Percentiles rank a stretch among this genome's conserved stretches.
These are phyloP conservation scores for Picus viridis DNA, from an alignment of 2,797 vertebrate genomes.

Conservation along the genomic window DNA sequence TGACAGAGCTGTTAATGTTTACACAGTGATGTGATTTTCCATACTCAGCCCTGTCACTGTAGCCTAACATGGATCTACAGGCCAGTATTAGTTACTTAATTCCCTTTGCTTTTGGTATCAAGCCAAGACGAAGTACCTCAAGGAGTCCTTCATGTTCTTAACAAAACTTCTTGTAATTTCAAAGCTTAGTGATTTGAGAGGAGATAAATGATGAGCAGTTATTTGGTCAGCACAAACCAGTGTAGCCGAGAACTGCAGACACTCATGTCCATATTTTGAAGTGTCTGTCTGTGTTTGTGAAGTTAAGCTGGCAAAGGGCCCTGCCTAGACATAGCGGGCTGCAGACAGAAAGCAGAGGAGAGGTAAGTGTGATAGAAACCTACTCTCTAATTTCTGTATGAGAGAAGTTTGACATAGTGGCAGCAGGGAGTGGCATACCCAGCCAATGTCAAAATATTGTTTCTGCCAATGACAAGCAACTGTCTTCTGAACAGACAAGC, in stretches of 20 bases:
- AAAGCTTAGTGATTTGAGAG: not conserved
- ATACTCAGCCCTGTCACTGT: not conserved
- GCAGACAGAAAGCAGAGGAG: not conserved
- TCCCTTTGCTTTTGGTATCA: not conserved
- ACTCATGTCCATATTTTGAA: not conserved
- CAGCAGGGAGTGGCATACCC: not conserved
- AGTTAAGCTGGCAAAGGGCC: not conserved
- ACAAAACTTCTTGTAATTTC: not conserved
- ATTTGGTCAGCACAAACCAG: not conserved
- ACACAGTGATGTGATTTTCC: not conserved
- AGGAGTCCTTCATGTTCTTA: not conserved
- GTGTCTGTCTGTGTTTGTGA: not conserved
- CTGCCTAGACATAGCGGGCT: not conserved
- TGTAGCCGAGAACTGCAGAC: not conserved
- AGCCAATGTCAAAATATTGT: not conserved
- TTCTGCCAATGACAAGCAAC: not conserved
- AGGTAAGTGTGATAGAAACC: not conserved
- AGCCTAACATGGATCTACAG: not conserved
- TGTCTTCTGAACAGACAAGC: not conserved
- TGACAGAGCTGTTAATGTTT: conserved; percentile 12
- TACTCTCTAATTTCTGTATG: not conserved
- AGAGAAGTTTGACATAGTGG: not conserved
- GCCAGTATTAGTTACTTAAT: not conserved
- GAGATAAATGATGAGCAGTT: not conserved
- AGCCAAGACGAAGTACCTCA: not conserved